A percentile compares a stretch with the other conserved stretches of the same genome.
Evolutionary conservation across 2,888 invertebrate genomes (phyloP).

Genomic region (Monochamus alternatus): DNA sequence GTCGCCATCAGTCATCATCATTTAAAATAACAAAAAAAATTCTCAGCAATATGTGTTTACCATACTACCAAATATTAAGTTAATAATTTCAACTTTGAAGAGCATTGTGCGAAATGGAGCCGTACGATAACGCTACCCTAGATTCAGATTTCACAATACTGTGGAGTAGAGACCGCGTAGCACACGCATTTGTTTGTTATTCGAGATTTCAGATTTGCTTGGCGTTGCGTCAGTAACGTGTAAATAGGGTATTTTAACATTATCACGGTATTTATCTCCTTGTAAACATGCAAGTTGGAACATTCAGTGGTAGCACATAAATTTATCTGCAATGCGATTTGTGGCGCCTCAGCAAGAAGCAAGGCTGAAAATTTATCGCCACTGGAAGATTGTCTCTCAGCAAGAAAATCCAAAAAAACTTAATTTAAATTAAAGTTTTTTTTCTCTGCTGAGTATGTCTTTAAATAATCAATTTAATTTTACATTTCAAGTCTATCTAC

Average conservation of each 20-base stretch:
- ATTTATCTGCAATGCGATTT: constrained; percentile 12
- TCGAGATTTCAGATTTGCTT: neutral
- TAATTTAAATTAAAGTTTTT: neutral
- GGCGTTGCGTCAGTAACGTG: constrained; percentile 9
- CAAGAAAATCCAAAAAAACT: neutral
- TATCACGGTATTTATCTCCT: constrained; percentile 3
- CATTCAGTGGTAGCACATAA: neutral
- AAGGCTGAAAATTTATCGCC: constrained; percentile 1
- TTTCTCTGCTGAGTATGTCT: no score
- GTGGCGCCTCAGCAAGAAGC: constrained; percentile 1
- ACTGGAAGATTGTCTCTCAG: neutral
- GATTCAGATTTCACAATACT: no score
- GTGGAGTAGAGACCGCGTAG: neutral
- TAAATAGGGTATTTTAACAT: constrained; percentile 9
- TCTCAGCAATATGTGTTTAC: no score
- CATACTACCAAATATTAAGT: no score
- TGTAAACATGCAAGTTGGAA: constrained; percentile 12
- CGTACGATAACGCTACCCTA: no score
- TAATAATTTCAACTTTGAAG: no score
- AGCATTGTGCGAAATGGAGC: no score
- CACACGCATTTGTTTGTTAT: constrained; percentile 3
- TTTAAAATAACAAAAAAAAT: no score
- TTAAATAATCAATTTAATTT: no score
- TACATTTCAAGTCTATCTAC: no score
- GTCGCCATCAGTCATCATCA: no score